Evolutionary conservation across 2,113 vertebrate species (phyloP), one percentile per base, ranked within the genome.

Genomic region (Sylvilagus bachmani): DNA sequence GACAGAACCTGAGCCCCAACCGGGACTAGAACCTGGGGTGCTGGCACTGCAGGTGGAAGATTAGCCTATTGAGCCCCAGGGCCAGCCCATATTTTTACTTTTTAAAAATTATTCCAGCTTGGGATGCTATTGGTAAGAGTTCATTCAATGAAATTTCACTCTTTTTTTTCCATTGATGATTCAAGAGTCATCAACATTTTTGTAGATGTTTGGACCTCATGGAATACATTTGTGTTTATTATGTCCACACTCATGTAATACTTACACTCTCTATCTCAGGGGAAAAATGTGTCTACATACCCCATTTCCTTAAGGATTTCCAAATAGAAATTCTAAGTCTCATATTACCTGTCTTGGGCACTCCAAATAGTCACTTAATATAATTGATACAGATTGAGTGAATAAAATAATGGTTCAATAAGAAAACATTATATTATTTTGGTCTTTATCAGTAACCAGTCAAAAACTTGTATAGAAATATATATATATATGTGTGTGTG

Each of bases 401-500:
- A 87, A 14, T 5, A 7, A 90, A 64, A 64, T 2, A 67, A 81
- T 70, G 16, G 27, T 16, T 81, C 17, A 78, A 25, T 53, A 67
- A 64, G 29, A 55, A 87, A 70, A 80, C 4, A 71, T 77, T 25
- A 44, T 11, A 81, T 79, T 67, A 92, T 75, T 90, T 83, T 8
- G 14, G 1, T 62, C 49, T 22, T 27, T 82, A 83, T 64, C 22
- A 79, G 16, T 49, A n/a, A 31, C 49, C 22, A 75, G 0, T 49
- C 53, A 81, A 51, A 58, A 90, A 77, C 38, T 70, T 64, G 4
- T 7, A 58, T 1, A 74, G 22, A 61, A 94, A 51, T 89, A 81
- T 44, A 83, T 51, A 53, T 83, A 36, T 64, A 80, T 29, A 1
- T 90, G 0, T 1, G 77, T 12, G 38, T 86, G 16, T 10, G 21